Evolutionary conservation across 1,140 invertebrate genomes (phyloP).

Genomic region (Matsumurasca onukii): DNA sequence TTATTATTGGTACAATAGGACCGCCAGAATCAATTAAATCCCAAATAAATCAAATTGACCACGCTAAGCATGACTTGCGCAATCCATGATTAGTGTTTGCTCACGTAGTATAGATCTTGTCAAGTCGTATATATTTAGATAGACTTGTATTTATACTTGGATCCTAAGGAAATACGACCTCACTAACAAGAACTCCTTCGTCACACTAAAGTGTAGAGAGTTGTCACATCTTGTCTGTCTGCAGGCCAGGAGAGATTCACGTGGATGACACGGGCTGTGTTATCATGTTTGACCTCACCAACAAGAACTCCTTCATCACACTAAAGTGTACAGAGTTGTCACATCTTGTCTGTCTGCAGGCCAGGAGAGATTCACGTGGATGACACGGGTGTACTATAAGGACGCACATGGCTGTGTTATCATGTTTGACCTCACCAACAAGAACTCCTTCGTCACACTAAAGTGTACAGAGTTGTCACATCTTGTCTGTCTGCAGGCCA

Average conservation of each 20-base stretch:
- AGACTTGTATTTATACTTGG: no score
- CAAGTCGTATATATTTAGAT: no score
- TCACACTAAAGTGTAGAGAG: conserved; percentile 34
- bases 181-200: conserved; percentile 57
- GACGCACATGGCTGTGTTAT: conserved; percentile 62
- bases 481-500: conserved; percentile 50
- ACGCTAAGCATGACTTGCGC: no score
- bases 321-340: conserved; percentile 58
- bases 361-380: conserved; percentile 62
- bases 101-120: no score
- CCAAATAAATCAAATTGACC: no score
- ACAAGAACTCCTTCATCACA: conserved; percentile 56
- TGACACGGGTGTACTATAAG: conserved; percentile 64
- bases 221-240: conserved; percentile 24
- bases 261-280: conserved; percentile 63
- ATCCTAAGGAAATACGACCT: no score
- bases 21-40: no score
- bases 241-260: conserved; percentile 61
- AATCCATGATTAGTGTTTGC: no score
- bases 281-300: conserved; percentile 62
- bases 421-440: conserved; percentile 61
- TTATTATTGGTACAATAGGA: no score
- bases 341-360: conserved; percentile 46
- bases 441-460: conserved; percentile 57
- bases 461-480: background rate